Evolutionary conservation across 2,113 vertebrate species (phyloP), one percentile per base, ranked within the genome.

Genomic region (Takifugu bimaculatus): DNA sequence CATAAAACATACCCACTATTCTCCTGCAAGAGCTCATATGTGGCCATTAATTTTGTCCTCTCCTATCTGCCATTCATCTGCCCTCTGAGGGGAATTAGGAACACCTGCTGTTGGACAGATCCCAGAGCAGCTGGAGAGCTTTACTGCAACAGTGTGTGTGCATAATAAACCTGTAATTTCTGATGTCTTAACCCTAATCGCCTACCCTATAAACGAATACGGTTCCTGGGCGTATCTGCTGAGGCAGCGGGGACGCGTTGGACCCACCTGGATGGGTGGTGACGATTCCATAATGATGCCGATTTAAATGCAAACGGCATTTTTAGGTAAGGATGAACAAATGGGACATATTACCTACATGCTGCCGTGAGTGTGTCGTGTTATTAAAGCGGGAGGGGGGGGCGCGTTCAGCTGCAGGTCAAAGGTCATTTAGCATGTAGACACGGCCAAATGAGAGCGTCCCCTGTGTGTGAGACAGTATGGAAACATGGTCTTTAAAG

Each of bases 71-170:
- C 78, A 77, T 82, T 70, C 72, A 79, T 43, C 48, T 63, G 81
- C 67, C 81, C 81, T 82, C 77, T 79, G 52, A 48, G 28, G 5
- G 47, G 74, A 74, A 77, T 75, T 72, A 73, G 32, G 14, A 49
- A 64, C 78, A 84, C 70, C 76, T 80, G 77, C 71, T 82, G 65
- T 62, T 79, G 63, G 67, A 50, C 64, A 51, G 69, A 69, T 66
- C 67, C 54, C 13, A 0, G 32, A 58, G 44, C 56, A 45, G 32
- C 43, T 35, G 0, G 25, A 65, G 50, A 68, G 54, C 51, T 56
- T 62, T 39, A 50, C 54, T 63, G 14, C 14, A 52, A 14, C 12
- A 13, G 53, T 13, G 32, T 52, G 48, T 44, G 50, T 14, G 11
- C 47, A 28, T 26, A 26, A 10, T 39, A 11, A 39, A 39, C 35